Percentiles rank a stretch among this genome's conserved stretches.
Evolutionary conservation across 2,113 vertebrate genomes (phyloP).

Genomic region (Puffinus mauretanicus): DNA sequence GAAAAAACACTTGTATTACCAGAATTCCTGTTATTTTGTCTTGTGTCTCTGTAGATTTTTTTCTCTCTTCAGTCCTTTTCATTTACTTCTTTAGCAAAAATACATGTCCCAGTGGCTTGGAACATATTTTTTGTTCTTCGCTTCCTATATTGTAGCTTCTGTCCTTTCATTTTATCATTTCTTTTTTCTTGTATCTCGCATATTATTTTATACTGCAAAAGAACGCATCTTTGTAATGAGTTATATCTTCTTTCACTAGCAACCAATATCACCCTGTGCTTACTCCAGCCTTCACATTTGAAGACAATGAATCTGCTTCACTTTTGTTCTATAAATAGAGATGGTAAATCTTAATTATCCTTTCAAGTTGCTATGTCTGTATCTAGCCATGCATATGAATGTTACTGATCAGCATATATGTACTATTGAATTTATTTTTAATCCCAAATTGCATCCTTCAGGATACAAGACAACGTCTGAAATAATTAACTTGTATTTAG

Average conservation of each 20-base stretch:
- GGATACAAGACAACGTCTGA: slow-evolving; percentile 19
- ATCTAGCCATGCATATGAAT: slow-evolving; percentile 59
- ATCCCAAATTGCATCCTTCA: slow-evolving; percentile 31
- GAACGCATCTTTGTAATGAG: neutral
- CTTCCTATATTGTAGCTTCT: slow-evolving; percentile 7
- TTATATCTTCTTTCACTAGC: slow-evolving; percentile 7
- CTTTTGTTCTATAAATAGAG: slow-evolving; percentile 69
- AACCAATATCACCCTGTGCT: slow-evolving; percentile 9
- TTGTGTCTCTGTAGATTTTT: neutral
- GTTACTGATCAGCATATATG: slow-evolving; percentile 49
- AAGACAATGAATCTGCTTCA: slow-evolving; percentile 66
- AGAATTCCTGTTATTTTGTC: slow-evolving; percentile 11
- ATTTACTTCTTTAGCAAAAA: slow-evolving; percentile 25
- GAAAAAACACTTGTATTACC: neutral
- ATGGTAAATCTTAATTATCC: slow-evolving; percentile 67
- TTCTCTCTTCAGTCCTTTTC: slow-evolving; percentile 1
- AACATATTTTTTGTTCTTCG: neutral
- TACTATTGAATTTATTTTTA: slow-evolving; percentile 59
- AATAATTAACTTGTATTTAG: slow-evolving; percentile 47
- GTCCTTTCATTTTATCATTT: slow-evolving; percentile 7
- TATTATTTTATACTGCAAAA: neutral
- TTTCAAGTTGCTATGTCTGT: slow-evolving; percentile 54
- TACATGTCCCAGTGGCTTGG: neutral
- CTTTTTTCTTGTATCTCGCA: neutral
- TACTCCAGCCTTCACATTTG: slow-evolving; percentile 45